phyloP scores from a whole-genome alignment of 2,797 vertebrate species.

The Acanthurus tractus region DNA sequence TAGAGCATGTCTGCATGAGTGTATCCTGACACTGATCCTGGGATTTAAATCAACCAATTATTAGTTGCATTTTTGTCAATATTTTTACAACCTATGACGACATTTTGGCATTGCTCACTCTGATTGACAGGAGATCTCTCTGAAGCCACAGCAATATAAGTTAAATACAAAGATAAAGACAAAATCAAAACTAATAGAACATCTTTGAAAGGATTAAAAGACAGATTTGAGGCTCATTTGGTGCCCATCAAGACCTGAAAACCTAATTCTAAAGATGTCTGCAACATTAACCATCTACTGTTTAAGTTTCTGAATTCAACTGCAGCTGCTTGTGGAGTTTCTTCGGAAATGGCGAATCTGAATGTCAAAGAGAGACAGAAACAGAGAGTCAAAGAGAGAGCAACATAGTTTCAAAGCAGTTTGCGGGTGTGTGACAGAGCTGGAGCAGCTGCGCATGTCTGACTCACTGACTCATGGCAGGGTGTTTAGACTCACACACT shows the following conservation, averaged over 20 bases:
- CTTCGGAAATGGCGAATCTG: slow-evolving; percentile 44
- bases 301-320: not conserved
- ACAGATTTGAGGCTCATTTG: not conserved
- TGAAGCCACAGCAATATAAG: not conserved
- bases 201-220: not conserved
- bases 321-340: slow-evolving; percentile 35
- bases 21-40: too few species aligned
- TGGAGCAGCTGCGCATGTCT: slow-evolving; percentile 83
- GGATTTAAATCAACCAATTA: not conserved
- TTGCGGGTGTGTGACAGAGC: slow-evolving; percentile 65
- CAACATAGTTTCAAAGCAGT: slow-evolving; percentile 66
- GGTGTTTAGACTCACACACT: slow-evolving; percentile 61
- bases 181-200: not conserved
- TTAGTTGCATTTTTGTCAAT: not conserved
- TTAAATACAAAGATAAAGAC: not conserved
- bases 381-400: slow-evolving; percentile 48
- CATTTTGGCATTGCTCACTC: not conserved
- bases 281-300: not conserved
- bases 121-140: not conserved
- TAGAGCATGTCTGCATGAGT: too few species aligned
- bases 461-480: slow-evolving; percentile 79
- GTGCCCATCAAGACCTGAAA: too few species aligned
- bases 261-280: not conserved
- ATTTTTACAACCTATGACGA: not conserved
- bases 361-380: slow-evolving; percentile 34